These are phyloP conservation scores for Dromiciops gliroides DNA, from an alignment of 2,113 vertebrate genomes.

Conservation along the genomic window DNA sequence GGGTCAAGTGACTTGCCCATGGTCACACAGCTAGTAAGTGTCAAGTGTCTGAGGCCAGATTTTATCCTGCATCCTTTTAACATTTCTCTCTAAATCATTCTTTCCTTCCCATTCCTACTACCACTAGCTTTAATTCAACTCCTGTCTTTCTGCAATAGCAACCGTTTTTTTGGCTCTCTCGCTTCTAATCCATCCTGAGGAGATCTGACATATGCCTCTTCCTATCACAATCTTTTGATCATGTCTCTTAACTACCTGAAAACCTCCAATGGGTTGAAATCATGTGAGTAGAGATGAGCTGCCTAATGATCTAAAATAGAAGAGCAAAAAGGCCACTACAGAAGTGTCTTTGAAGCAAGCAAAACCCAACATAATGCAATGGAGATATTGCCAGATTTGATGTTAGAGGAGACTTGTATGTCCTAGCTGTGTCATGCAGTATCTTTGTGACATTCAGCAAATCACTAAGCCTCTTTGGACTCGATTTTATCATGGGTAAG, in stretches of 20 bases:
- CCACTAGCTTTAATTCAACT: background rate
- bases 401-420: background rate
- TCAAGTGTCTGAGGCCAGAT: too few species aligned
- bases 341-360: background rate
- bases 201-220: background rate
- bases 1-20: too few species aligned
- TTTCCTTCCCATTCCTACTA: background rate
- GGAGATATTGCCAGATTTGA: background rate
- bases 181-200: background rate
- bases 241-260: background rate
- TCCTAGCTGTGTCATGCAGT: background rate
- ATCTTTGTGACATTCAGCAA: background rate
- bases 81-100: background rate
- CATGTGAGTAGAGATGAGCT: background rate
- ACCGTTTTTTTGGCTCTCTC: background rate
- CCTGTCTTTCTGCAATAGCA: background rate
- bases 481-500: background rate
- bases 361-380: background rate
- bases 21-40: too few species aligned
- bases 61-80: background rate
- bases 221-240: background rate
- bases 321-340: background rate
- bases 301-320: background rate
- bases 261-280: background rate
- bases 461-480: background rate